Conservation (phyloP, 2,113 vertebrate genomes). For the Leucosticte australis region DNA sequence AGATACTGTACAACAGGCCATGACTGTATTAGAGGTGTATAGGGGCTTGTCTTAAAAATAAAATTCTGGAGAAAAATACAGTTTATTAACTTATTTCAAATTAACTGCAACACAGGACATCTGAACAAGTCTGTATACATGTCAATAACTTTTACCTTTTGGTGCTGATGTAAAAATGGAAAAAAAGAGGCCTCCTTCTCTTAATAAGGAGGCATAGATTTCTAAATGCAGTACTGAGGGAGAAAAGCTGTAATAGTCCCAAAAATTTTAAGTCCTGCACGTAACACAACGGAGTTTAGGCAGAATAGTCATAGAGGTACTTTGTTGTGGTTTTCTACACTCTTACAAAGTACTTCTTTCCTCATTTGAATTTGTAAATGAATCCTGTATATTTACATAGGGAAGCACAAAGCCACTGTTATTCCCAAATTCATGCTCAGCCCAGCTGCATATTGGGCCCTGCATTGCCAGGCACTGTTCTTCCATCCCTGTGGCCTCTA, state of each 20-base stretch:
- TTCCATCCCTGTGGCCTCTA: not conserved
- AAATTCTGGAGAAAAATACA: not conserved
- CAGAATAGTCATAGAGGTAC: not conserved
- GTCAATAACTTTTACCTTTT: not conserved
- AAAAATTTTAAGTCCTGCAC: not conserved
- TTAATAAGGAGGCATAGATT: not conserved
- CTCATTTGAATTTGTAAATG: not conserved
- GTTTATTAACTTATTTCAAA: not conserved
- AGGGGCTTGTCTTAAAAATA: not conserved
- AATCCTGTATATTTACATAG: not conserved
- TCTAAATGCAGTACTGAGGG: not conserved
- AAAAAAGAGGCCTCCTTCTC: fast-evolving
- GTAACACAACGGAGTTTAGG: not conserved
- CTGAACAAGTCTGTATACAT: not conserved
- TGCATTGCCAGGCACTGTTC: not conserved
- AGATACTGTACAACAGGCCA: not conserved
- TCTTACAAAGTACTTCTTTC: not conserved
- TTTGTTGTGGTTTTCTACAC: not conserved
- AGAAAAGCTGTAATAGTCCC: not conserved
- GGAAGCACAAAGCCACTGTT: not conserved
- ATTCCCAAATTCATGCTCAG: not conserved
- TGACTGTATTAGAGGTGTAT: not conserved
- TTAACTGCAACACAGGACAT: not conserved
- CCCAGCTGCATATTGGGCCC: not conserved
- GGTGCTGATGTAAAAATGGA: not conserved